Conservation (phyloP, 37 sponge, comb jelly and placozoan genomes). For the Sycon ciliatum region DNA sequence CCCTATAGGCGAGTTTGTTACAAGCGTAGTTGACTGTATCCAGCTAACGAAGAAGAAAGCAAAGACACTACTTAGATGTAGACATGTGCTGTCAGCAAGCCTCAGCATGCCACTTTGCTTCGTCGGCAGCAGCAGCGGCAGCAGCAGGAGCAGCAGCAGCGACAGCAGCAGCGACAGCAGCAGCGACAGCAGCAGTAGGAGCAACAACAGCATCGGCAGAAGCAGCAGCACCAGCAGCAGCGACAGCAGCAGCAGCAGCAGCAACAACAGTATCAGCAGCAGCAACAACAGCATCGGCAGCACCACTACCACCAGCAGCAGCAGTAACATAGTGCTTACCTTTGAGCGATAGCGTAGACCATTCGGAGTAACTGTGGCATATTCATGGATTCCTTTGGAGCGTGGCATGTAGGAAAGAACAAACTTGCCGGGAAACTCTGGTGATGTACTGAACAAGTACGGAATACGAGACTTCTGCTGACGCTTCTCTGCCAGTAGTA, state of each 20-base stretch:
- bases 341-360: constrained; percentile 68
- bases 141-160: constrained; percentile 2
- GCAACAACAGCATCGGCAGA: neutral
- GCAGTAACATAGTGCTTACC: constrained; percentile 36
- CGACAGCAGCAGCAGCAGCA: neutral
- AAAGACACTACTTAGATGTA: too few relatives aligned
- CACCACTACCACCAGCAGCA: constrained; percentile 32
- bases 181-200: neutral
- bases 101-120: neutral
- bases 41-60: too few relatives aligned
- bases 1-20: too few relatives aligned
- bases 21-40: too few relatives aligned
- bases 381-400: constrained; percentile 54
- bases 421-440: constrained; percentile 71
- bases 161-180: neutral
- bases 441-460: constrained; percentile 84
- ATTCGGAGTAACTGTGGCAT: constrained; percentile 62
- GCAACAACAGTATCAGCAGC: neutral
- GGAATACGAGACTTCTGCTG: constrained; percentile 76
- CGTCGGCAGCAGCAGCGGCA: neutral
- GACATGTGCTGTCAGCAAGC: neutral
- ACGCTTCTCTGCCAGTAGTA: constrained; percentile 64
- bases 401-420: constrained; percentile 79
- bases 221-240: neutral
- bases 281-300: neutral